Conservation (phyloP, 2,113 vertebrate species). For the Echinops telfairi region DNA sequence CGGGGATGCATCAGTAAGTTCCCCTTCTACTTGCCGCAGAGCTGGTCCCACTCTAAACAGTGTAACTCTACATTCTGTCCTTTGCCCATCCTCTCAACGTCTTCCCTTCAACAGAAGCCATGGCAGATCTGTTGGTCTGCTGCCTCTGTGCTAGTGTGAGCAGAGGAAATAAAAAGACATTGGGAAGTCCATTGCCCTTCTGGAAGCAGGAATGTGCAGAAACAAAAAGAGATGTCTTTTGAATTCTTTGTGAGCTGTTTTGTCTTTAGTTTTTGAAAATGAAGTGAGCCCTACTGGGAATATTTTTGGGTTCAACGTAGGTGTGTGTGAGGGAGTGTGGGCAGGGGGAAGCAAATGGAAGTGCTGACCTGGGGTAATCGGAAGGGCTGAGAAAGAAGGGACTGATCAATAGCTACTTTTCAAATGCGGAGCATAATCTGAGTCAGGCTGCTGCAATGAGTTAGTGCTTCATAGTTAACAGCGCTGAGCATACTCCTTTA, state of each 20-base stretch:
- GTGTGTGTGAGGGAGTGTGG: neutral
- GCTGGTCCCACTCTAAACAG: conserved; percentile 71
- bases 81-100: conserved; percentile 78
- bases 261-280: conserved; percentile 66
- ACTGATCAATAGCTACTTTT: conserved; percentile 82
- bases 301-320: conserved; percentile 13
- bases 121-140: conserved; percentile 83
- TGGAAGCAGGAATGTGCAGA: conserved; percentile 64
- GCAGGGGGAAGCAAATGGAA: conserved; percentile 27
- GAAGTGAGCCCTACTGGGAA: conserved; percentile 12
- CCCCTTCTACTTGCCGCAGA: conserved; percentile 48
- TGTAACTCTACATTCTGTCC: conserved; percentile 75
- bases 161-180: conserved; percentile 81
- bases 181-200: conserved; percentile 72
- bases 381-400: conserved; percentile 65
- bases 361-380: conserved; percentile 74
- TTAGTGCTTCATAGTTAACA: conserved; percentile 76
- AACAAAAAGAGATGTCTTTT: conserved; percentile 58
- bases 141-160: conserved; percentile 82
- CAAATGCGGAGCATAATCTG: conserved; percentile 74
- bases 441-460: conserved; percentile 76
- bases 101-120: conserved; percentile 80
- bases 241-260: neutral
- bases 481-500: conserved; percentile 64
- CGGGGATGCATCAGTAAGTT: conserved; percentile 68